These are phyloP conservation scores for Macquaria australasica DNA, from an alignment of 2,113 vertebrate species.

Conservation along the genomic window DNA sequence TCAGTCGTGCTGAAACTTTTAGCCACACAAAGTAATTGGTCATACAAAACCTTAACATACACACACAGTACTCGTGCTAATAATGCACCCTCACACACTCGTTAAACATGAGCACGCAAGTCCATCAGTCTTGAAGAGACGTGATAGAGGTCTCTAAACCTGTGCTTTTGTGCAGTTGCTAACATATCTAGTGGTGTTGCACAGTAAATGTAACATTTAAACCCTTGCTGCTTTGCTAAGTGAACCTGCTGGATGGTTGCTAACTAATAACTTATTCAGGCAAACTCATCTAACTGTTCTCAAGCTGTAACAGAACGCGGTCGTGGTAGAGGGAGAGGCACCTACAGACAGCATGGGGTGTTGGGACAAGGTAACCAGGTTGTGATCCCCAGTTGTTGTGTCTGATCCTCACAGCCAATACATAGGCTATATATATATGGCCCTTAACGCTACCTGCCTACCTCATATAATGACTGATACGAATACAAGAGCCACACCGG, in stretches of 20 bases:
- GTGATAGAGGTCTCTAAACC: neutral
- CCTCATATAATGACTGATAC: no score
- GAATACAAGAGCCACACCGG: no score
- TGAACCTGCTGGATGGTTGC: neutral
- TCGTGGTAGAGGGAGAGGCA: no score
- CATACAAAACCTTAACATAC: neutral
- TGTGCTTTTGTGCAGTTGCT: neutral
- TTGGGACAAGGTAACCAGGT: no score
- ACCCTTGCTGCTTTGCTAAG: neutral
- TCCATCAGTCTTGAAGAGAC: neutral
- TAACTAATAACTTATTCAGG: no score
- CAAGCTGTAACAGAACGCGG: no score
- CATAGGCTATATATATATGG: no score
- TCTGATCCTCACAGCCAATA: no score
- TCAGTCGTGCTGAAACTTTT: slow-evolving; percentile 31
- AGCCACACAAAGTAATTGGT: neutral
- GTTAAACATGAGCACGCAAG: neutral
- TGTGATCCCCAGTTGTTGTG: no score
- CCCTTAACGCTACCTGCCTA: no score
- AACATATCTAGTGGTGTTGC: neutral
- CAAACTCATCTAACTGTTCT: no score
- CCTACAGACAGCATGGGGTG: no score
- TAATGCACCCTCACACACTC: neutral
- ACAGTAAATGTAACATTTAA: neutral
- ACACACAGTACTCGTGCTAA: neutral